Evolutionary conservation across 2,888 invertebrate species (phyloP).

Genomic region (Hermaeophaga mercurialis): DNA sequence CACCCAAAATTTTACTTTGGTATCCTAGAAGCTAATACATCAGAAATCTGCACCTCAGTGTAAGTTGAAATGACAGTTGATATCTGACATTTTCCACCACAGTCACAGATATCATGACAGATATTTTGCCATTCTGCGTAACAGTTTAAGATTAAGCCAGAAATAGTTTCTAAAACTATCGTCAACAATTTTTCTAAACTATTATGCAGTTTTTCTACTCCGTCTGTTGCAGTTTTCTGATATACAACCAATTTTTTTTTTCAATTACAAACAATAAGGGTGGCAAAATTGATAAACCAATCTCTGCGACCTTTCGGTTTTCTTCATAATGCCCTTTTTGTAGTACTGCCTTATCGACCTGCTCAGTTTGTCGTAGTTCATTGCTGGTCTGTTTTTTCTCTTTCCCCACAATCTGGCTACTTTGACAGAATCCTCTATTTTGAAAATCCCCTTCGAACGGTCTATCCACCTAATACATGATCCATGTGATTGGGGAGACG

Average conservation of each 20-base stretch:
- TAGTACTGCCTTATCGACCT: slow-evolving; percentile 98
- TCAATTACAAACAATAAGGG: slow-evolving; percentile 88
- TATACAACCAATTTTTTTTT: no score
- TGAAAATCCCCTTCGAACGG: slow-evolving; percentile 92
- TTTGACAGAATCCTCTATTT: slow-evolving; percentile 97
- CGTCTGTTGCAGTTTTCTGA: no score
- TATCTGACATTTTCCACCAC: no score
- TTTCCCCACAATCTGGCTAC: slow-evolving; percentile 98
- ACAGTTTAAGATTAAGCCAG: no score
- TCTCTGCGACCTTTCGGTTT: slow-evolving; percentile 96
- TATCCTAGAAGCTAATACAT: slow-evolving; percentile 26
- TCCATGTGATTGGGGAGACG: slow-evolving; percentile 86
- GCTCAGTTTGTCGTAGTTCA: slow-evolving; percentile 99
- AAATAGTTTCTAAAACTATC: no score
- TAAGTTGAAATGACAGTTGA: no score
- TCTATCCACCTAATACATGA: slow-evolving; percentile 98
- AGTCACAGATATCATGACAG: no score
- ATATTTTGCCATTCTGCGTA: no score
- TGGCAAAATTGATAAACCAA: slow-evolving; percentile 99
- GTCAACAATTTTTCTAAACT: no score
- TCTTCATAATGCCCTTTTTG: slow-evolving; percentile 99
- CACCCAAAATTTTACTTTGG: slow-evolving; percentile 31
- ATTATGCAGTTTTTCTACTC: no score
- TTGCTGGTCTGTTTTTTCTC: slow-evolving; percentile 96
- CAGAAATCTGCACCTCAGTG: no score